phyloP scores from a whole-genome alignment of 1,140 invertebrate genomes.

The Probaryconus sp. region DNA sequence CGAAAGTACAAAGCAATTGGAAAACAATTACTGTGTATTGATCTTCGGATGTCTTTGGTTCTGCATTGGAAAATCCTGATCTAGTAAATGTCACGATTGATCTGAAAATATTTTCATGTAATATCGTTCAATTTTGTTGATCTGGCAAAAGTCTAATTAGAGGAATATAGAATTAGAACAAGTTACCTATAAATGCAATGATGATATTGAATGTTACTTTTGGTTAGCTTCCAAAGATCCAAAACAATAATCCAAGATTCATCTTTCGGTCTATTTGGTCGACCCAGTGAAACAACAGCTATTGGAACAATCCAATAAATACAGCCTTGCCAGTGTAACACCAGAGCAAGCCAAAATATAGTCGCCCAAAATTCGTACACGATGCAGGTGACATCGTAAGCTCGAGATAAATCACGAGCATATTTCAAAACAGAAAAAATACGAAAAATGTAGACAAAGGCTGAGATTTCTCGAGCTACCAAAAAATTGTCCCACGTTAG shows the following conservation, averaged over 20 bases:
- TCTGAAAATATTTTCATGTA: constrained; percentile 59
- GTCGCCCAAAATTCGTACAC: constrained; percentile 61
- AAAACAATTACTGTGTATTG: constrained; percentile 58
- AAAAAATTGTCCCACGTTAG: constrained; percentile 33
- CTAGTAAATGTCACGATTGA: constrained; percentile 65
- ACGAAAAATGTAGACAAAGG: constrained; percentile 67
- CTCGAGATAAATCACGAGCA: constrained; percentile 45
- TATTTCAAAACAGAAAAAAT: constrained; percentile 65
- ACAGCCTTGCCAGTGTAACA: constrained; percentile 73
- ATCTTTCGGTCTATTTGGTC: constrained; percentile 34
- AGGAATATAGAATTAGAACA: too few relatives aligned
- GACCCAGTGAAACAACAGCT: constrained; percentile 36
- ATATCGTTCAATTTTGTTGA: too few relatives aligned
- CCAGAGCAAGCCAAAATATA: constrained; percentile 63
- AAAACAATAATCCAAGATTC: constrained; percentile 66
- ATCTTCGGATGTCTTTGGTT: constrained; percentile 61
- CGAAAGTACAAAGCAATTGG: constrained; percentile 62
- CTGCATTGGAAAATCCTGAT: constrained; percentile 60
- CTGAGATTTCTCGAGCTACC: constrained; percentile 58
- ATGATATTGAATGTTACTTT: constrained; percentile 49
- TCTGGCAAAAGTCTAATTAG: too few relatives aligned
- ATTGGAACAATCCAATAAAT: constrained; percentile 70
- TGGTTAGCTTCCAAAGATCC: constrained; percentile 59
- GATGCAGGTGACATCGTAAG: constrained; percentile 41
- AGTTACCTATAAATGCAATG: too few relatives aligned